phyloP scores from a whole-genome alignment of 2,888 invertebrate species.

The Ischnura elegans region DNA sequence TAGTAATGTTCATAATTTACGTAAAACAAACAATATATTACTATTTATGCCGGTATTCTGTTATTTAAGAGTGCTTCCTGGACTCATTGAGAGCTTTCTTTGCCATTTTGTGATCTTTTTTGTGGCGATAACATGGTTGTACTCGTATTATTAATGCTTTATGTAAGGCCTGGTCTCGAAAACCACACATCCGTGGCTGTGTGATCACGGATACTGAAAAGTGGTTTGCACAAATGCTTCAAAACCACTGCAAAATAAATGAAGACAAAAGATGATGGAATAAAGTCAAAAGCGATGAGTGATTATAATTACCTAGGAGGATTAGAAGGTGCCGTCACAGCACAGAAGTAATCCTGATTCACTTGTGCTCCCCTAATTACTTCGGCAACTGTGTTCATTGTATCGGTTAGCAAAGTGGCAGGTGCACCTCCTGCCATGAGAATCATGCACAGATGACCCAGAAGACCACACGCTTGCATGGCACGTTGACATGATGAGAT shows the following conservation, averaged over 20 bases:
- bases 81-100: too few relatives aligned
- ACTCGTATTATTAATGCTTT: too few relatives aligned
- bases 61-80: too few relatives aligned
- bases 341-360: slow-evolving; percentile 95
- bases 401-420: slow-evolving; percentile 96
- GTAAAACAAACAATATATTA: too few relatives aligned
- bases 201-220: too few relatives aligned
- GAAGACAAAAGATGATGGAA: not conserved
- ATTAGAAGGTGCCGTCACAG: slow-evolving; percentile 94
- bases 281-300: not conserved
- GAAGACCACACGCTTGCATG: slow-evolving; percentile 90
- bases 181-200: too few relatives aligned
- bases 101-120: too few relatives aligned
- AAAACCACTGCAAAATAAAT: not conserved
- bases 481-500: slow-evolving; percentile 89
- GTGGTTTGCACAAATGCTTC: too few relatives aligned
- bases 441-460: slow-evolving; percentile 91
- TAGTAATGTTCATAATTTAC: too few relatives aligned
- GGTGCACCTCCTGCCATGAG: slow-evolving; percentile 98
- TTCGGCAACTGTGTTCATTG: slow-evolving; percentile 96
- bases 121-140: too few relatives aligned
- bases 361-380: slow-evolving; percentile 92
- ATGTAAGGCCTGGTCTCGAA: too few relatives aligned
- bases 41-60: too few relatives aligned
- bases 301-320: slow-evolving; percentile 85